phyloP scores from a whole-genome alignment of 2,113 vertebrate genomes.

The Macrotus californicus region DNA sequence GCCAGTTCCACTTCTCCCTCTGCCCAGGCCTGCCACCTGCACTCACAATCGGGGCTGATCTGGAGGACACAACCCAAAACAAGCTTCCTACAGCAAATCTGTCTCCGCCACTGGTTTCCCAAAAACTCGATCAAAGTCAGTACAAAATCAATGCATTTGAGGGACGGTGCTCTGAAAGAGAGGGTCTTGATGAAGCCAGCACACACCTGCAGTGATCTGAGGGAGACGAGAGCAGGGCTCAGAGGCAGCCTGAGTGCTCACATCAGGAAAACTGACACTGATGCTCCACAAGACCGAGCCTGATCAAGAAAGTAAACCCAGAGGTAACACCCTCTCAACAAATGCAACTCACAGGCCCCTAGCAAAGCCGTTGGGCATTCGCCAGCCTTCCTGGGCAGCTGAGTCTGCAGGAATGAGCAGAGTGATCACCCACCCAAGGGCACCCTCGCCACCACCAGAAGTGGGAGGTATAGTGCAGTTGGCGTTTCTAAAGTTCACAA shows the following conservation, averaged over 20 bases:
- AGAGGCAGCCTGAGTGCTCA: not conserved
- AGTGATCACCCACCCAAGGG: not conserved
- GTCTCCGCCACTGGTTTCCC: not conserved
- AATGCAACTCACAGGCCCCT: not conserved
- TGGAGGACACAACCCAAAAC: not conserved
- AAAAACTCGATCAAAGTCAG: not conserved
- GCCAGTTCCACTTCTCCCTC: not conserved
- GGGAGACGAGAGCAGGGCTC: not conserved
- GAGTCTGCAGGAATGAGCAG: not conserved
- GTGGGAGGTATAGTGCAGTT: not conserved
- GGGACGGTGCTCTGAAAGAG: not conserved
- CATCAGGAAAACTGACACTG: not conserved
- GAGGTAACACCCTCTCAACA: not conserved
- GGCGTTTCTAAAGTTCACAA: not conserved
- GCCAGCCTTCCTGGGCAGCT: not conserved
- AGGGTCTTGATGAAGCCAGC: not conserved
- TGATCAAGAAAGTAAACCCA: not conserved
- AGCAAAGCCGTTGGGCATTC: not conserved
- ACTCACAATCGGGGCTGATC: fast-evolving
- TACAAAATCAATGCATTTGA: not conserved
- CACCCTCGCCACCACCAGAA: not conserved
- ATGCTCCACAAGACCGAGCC: not conserved
- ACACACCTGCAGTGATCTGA: not conserved
- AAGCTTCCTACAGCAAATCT: not conserved
- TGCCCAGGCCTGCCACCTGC: not conserved